phyloP scores from a whole-genome alignment of 2,797 vertebrate genomes.

The Ctenopoma kingsleyae region DNA sequence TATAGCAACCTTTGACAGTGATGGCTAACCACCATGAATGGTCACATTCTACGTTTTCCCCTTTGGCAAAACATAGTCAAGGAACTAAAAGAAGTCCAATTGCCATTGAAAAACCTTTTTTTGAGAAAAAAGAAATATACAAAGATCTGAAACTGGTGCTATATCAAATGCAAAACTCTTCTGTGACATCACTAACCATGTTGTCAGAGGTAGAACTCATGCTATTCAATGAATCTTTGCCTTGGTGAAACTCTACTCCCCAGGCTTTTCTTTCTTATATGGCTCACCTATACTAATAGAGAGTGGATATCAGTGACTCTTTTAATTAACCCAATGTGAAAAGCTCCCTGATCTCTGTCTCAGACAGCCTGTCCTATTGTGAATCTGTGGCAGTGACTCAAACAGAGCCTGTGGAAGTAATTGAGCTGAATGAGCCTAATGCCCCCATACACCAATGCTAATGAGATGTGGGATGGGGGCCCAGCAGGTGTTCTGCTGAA shows the following conservation, averaged over 20 bases:
- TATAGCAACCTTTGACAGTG: too few species aligned
- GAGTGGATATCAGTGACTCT: constrained; percentile 49
- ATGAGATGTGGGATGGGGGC: constrained; percentile 68
- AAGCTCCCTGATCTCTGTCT: constrained; percentile 66
- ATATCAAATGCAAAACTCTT: background rate
- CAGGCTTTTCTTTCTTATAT: background rate
- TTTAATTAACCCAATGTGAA: constrained; percentile 70
- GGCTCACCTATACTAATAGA: background rate
- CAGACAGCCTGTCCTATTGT: constrained; percentile 70
- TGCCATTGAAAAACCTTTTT: too few species aligned
- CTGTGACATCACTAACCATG: background rate
- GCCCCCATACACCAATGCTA: constrained; percentile 69
- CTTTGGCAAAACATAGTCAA: too few species aligned
- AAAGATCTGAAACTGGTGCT: too few species aligned
- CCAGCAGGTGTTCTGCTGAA: constrained; percentile 61
- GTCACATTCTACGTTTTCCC: too few species aligned
- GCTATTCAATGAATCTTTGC: constrained; percentile 3
- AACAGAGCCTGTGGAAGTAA: constrained; percentile 68
- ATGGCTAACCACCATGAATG: too few species aligned
- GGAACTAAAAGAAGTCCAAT: too few species aligned
- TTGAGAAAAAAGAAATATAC: too few species aligned
- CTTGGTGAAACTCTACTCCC: background rate
- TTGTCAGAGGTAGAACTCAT: background rate
- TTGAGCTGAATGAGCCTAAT: constrained; percentile 81
- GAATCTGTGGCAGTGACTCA: constrained; percentile 70